A percentile compares a stretch with the other conserved stretches of the same genome.
Conservation (phyloP, 2,113 vertebrate species). For the Labrus mixtus region DNA sequence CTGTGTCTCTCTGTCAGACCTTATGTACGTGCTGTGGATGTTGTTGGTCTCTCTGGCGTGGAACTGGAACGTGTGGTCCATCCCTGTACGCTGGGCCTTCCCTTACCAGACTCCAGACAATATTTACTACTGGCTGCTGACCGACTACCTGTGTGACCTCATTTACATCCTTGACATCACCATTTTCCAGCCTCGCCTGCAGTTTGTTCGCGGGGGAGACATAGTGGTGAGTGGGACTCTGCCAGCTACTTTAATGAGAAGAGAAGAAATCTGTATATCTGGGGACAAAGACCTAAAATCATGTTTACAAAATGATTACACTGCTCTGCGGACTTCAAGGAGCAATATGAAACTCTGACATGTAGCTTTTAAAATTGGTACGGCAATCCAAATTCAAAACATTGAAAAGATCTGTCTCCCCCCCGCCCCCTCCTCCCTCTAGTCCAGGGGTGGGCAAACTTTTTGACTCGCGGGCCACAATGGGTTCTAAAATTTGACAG, state of each 20-base stretch:
- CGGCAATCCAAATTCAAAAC: too few relatives aligned
- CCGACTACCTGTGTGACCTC: slow-evolving; percentile 93
- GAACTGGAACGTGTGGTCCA: slow-evolving; percentile 99
- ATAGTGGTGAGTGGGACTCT: slow-evolving; percentile 89
- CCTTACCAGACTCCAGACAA: slow-evolving; percentile 90
- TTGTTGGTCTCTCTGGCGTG: slow-evolving; percentile 93
- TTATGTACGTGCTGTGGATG: slow-evolving; percentile 95
- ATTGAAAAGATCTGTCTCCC: too few relatives aligned
- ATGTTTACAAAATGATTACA: too few relatives aligned
- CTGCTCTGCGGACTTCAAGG: too few relatives aligned
- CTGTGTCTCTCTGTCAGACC: slow-evolving; percentile 78
- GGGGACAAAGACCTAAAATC: too few relatives aligned
- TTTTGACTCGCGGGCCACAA: too few relatives aligned
- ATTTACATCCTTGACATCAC: slow-evolving; percentile 93
- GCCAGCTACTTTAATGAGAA: neutral
- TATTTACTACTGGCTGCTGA: slow-evolving; percentile 89
- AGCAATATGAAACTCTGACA: too few relatives aligned
- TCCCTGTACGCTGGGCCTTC: slow-evolving; percentile 92
- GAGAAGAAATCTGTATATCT: too few relatives aligned
- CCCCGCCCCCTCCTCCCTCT: too few relatives aligned
- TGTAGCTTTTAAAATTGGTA: too few relatives aligned
- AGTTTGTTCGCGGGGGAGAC: slow-evolving; percentile 93
- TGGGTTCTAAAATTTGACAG: too few relatives aligned
- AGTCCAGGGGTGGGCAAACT: too few relatives aligned
- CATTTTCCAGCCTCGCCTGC: slow-evolving; percentile 92